Percentiles rank a stretch among this genome's conserved stretches.
phyloP scores from a whole-genome alignment of 2,888 invertebrate genomes.

The Acrobasis repandana region DNA sequence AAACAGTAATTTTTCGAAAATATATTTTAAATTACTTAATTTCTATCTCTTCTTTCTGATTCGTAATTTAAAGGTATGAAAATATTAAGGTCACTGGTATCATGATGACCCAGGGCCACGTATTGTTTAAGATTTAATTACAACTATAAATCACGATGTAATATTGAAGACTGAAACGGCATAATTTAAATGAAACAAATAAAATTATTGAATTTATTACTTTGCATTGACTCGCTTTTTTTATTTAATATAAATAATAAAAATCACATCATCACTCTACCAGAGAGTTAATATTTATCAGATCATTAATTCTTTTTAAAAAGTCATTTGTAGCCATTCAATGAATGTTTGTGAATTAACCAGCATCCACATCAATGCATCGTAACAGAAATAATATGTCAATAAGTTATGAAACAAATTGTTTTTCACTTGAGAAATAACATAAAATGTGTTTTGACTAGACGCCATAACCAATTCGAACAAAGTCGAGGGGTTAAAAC shows the following conservation, averaged over 20 bases:
- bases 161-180: not conserved
- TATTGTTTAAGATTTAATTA: not conserved
- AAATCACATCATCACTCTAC: too few relatives aligned
- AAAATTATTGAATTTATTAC: too few relatives aligned
- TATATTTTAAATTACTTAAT: constrained; percentile 10
- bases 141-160: not conserved
- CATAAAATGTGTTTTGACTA: constrained; percentile 42
- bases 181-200: not conserved
- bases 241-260: too few relatives aligned
- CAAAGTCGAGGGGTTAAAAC: not conserved
- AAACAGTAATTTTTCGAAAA: constrained; percentile 1
- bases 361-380: not conserved
- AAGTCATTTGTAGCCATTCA: not conserved
- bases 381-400: not conserved
- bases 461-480: constrained; percentile 34
- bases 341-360: not conserved
- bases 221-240: too few relatives aligned
- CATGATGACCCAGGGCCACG: not conserved
- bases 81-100: not conserved
- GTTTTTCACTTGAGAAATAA: not conserved
- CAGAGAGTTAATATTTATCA: too few relatives aligned
- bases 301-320: too few relatives aligned
- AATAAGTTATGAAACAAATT: not conserved
- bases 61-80: not conserved
- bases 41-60: not conserved